A percentile compares a stretch with the other conserved stretches of the same genome.
phyloP scores from a whole-genome alignment of 2,888 invertebrate genomes.

The Deladenus siricidicola region DNA sequence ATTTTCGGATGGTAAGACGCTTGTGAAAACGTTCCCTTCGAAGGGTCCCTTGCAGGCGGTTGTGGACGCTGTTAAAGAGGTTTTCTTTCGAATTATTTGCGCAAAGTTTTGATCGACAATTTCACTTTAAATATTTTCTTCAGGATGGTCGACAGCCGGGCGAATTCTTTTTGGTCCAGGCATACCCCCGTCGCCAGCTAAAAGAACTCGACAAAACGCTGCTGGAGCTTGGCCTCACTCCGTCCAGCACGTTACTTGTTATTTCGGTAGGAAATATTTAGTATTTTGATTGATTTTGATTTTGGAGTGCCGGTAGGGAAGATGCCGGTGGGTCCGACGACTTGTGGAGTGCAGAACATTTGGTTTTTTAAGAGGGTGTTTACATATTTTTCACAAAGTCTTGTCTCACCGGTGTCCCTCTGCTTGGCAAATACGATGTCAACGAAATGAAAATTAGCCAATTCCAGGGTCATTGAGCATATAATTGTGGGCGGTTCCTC shows the following conservation, averaged over 20 bases:
- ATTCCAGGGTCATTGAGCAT: no score
- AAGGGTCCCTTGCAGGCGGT: constrained; percentile 13
- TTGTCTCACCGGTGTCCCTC: no score
- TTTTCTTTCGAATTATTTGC: background rate
- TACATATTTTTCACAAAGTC: no score
- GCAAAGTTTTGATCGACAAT: background rate
- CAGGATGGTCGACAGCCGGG: constrained; percentile 19
- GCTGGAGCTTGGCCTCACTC: constrained; percentile 22
- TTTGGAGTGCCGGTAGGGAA: no score
- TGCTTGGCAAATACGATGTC: no score
- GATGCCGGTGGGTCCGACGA: no score
- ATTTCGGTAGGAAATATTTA: constrained; percentile 14
- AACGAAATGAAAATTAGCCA: no score
- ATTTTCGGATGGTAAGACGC: constrained; percentile 20
- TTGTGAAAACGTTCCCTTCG: constrained; percentile 15
- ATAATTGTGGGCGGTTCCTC: no score
- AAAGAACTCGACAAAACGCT: constrained; percentile 20
- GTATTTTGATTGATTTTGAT: background rate
- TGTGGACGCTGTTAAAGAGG: constrained; percentile 24
- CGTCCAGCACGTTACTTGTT: constrained; percentile 21
- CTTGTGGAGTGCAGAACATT: no score
- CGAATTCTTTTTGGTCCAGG: constrained; percentile 22
- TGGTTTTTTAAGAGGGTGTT: no score
- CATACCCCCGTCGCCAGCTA: constrained; percentile 21
- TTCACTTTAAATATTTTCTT: background rate